A percentile compares a stretch with the other conserved stretches of the same genome.
Conservation (phyloP, 92 coral and sea anemone species). For the Metridium senile region DNA sequence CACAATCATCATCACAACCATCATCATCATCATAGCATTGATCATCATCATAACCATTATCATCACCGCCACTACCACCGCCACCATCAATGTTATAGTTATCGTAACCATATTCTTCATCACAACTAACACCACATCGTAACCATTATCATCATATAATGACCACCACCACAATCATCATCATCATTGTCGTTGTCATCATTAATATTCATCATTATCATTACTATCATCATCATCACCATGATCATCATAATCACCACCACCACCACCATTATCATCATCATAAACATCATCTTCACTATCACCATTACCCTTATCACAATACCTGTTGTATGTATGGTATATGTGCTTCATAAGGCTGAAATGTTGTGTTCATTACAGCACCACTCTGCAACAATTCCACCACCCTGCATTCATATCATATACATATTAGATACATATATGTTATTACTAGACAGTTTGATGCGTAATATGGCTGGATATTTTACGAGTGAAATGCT, state of each 20-base stretch:
- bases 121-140: not conserved
- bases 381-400: conserved; percentile 90
- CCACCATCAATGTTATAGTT: no score
- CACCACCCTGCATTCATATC: conserved; percentile 84
- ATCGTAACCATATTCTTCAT: not conserved
- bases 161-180: not conserved
- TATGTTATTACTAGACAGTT: no score
- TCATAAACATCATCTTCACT: not conserved
- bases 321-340: conserved; percentile 87
- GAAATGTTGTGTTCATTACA: conserved; percentile 81
- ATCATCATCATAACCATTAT: not conserved
- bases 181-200: not conserved
- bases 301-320: not conserved
- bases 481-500: no score
- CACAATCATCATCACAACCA: not conserved
- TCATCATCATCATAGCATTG: not conserved
- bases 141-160: not conserved
- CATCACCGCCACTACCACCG: not conserved
- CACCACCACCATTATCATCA: not conserved
- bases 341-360: conserved; percentile 94
- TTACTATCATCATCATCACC: not conserved
- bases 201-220: not conserved
- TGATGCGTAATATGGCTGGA: no score
- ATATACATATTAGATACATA: no score
- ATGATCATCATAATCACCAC: not conserved